Percentiles rank a stretch among this genome's conserved stretches.
Conservation (phyloP, 2,113 vertebrate genomes). For the Hemicordylus capensis region DNA sequence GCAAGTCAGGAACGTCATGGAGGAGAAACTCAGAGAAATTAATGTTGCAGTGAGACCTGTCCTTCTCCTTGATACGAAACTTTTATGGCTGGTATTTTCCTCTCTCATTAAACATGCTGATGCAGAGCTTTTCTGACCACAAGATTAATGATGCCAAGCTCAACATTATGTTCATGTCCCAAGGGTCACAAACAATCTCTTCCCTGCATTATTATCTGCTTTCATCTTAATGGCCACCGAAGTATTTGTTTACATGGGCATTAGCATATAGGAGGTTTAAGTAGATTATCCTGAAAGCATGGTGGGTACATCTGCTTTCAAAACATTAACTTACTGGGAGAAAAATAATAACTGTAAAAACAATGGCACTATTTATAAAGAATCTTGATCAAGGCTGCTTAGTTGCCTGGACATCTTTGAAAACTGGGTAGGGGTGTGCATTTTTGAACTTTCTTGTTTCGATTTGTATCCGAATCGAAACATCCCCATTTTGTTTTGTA, state of each 20-base stretch:
- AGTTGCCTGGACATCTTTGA: neutral
- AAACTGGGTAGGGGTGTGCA: neutral
- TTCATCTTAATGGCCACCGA: slow-evolving; percentile 56
- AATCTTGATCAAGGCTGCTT: neutral
- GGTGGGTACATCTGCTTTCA: slow-evolving; percentile 64
- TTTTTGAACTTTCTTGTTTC: too few species aligned
- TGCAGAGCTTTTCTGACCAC: slow-evolving; percentile 60
- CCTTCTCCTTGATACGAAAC: slow-evolving; percentile 40
- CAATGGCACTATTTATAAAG: slow-evolving; percentile 22
- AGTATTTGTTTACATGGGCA: slow-evolving; percentile 59
- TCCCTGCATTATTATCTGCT: slow-evolving; percentile 63
- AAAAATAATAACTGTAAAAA: slow-evolving; percentile 44
- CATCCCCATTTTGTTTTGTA: too few species aligned
- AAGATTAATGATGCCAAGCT: slow-evolving; percentile 70
- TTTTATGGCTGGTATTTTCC: slow-evolving; percentile 51
- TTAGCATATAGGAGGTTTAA: slow-evolving; percentile 65
- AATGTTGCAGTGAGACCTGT: slow-evolving; percentile 54
- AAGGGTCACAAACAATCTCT: slow-evolving; percentile 62
- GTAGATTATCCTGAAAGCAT: slow-evolving; percentile 63
- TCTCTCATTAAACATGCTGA: slow-evolving; percentile 67
- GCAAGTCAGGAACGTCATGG: neutral
- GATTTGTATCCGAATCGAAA: too few species aligned
- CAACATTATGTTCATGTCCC: slow-evolving; percentile 58
- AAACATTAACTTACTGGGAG: slow-evolving; percentile 60
- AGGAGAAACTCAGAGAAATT: slow-evolving; percentile 56